Evolutionary conservation across 1,140 invertebrate species (phyloP), one percentile per base, ranked within the genome.

Genomic region (Muscidifurax raptorellus): DNA sequence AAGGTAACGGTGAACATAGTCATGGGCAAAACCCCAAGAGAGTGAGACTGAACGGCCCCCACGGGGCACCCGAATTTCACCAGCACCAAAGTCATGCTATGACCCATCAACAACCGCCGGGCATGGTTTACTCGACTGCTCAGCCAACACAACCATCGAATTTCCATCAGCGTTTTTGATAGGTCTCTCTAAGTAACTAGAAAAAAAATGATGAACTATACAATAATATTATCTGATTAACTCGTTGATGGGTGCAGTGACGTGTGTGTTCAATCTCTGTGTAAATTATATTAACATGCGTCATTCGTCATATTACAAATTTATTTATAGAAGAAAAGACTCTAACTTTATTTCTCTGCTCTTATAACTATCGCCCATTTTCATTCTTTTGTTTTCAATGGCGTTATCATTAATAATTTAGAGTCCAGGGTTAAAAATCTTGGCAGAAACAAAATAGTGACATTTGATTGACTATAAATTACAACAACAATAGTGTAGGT

Each of bases 21-120:
- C 94, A 94, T 80, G 93, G 93, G 28, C 94, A 92, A 86, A 93
- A 91, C 86, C 91, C 93, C 0, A 94, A 94, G 90, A 90, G 94
- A 80, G 94, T 94, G 27, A 91, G 94, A 72, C 87, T 94, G 84
- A 94, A 94, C 82, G 94, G 94, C 1, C 93, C 94, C 9, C 94
- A 93, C 25, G 92, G 92, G n/a, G 91, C 89, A 27, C 90, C 92
- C 12, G 92, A 93, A 85, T 93, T 93, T 87, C 92, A 93, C 86
- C 92, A 93, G 75, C 92, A 93, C 71, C 92, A 93, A 82, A 92
- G 87, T 84, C 92, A 93, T 83, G 88, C 92, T 9, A 93, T 93
- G 92, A 91, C 89, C 66, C 92, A 93, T 85, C 92, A 93, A 81
- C 92, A 93, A 83, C 92, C 91, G 36, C 90, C 89, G 0, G 91